phyloP scores from a whole-genome alignment of 1,140 invertebrate genomes.

The Cydia pomonella region DNA sequence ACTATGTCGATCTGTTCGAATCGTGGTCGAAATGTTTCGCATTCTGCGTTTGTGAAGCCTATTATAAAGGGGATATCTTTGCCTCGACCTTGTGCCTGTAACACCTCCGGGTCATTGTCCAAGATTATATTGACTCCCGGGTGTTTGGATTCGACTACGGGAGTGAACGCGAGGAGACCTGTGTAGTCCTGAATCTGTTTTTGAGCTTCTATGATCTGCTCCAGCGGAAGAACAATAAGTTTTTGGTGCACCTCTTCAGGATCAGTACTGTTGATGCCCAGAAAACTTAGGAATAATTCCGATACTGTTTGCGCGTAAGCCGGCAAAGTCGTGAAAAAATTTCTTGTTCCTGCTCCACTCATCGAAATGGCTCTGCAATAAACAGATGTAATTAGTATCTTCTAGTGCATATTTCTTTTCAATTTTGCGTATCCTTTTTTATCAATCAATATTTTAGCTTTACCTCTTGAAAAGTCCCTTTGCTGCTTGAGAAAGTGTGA shows the following conservation, averaged over 20 bases:
- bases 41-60: slow-evolving; percentile 61
- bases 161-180: slow-evolving; percentile 56
- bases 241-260: slow-evolving; percentile 53
- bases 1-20: slow-evolving; percentile 59
- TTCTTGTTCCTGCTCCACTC: slow-evolving; percentile 58
- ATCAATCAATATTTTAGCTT: not conserved
- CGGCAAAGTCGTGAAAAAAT: slow-evolving; percentile 58
- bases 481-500: slow-evolving; percentile 71
- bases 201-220: slow-evolving; percentile 57
- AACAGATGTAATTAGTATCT: not conserved
- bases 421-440: not conserved
- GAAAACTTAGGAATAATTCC: slow-evolving; percentile 44
- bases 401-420: too few relatives aligned
- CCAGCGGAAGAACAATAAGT: slow-evolving; percentile 52
- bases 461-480: slow-evolving; percentile 63
- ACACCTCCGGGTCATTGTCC: slow-evolving; percentile 59
- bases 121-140: slow-evolving; percentile 57
- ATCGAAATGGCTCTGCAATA: slow-evolving; percentile 64
- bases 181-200: slow-evolving; percentile 49
- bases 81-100: slow-evolving; percentile 54
- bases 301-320: slow-evolving; percentile 49
- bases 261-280: slow-evolving; percentile 56
- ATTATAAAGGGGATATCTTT: slow-evolving; percentile 60
- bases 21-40: slow-evolving; percentile 55
- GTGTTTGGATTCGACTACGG: slow-evolving; percentile 57